phyloP scores from a whole-genome alignment of 2,797 vertebrate species.

The Acanthurus tractus region DNA sequence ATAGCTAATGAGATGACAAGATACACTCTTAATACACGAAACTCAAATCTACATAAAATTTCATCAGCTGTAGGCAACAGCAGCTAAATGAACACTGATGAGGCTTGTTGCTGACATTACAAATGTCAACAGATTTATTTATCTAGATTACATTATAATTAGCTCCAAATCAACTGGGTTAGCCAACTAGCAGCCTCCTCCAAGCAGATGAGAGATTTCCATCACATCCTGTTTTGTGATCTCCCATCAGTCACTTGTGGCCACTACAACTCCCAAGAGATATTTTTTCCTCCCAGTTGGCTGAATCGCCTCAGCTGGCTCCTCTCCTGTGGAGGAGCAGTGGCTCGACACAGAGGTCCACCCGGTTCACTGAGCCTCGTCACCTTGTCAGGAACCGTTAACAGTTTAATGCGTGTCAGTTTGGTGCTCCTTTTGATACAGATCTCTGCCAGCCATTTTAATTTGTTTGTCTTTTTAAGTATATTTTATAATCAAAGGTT shows the following conservation, averaged over 20 bases:
- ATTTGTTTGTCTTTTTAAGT: neutral
- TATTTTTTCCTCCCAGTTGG: constrained; percentile 7
- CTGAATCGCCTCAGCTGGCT: constrained; percentile 18
- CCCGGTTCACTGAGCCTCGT: constrained; percentile 33
- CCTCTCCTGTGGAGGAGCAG: constrained; percentile 24
- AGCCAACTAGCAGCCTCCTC: neutral
- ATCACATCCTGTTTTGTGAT: neutral
- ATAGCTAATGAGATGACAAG: too few species aligned
- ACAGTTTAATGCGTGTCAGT: neutral
- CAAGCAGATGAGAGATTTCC: neutral
- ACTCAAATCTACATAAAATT: neutral
- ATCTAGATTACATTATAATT: constrained; percentile 11
- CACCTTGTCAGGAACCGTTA: constrained; percentile 32
- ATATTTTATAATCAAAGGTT: neutral
- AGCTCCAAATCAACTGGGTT: constrained; percentile 5
- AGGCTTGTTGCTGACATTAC: neutral
- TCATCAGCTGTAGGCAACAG: neutral
- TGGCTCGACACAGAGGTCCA: constrained; percentile 22
- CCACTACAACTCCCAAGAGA: neutral
- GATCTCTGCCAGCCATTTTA: neutral
- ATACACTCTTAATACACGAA: neutral
- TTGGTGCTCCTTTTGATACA: constrained; percentile 6
- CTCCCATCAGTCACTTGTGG: neutral
- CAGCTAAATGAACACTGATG: neutral
- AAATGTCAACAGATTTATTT: neutral